phyloP scores from a whole-genome alignment of 2,888 invertebrate species.

The Elysia crispata region DNA sequence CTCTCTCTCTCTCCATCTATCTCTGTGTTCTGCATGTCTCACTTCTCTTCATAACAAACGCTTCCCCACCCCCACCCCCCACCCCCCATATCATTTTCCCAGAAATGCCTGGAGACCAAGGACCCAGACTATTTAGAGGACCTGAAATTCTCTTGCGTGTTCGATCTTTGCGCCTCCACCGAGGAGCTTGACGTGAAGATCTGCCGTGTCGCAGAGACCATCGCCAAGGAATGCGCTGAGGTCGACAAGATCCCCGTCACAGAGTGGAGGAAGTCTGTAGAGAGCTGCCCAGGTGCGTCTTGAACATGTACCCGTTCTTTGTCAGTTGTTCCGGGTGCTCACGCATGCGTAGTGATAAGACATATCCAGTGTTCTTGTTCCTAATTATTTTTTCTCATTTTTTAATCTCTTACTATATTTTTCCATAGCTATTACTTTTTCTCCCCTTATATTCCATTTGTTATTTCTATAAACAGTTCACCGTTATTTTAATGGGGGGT shows the following conservation, averaged over 20 bases:
- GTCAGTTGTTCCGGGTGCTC: too few species aligned
- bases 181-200: slow-evolving; percentile 49
- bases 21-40: too few species aligned
- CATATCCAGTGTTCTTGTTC: too few species aligned
- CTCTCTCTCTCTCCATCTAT: too few species aligned
- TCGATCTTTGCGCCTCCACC: slow-evolving; percentile 62
- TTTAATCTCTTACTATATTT: too few species aligned
- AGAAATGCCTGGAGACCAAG: slow-evolving; percentile 60
- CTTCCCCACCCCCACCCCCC: background rate
- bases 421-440: too few species aligned
- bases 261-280: slow-evolving; percentile 53
- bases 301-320: background rate
- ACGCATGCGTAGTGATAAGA: too few species aligned
- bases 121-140: slow-evolving; percentile 22
- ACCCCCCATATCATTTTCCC: slow-evolving; percentile 18
- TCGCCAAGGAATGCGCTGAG: slow-evolving; percentile 58
- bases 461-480: too few species aligned
- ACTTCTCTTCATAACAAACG: background rate
- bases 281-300: slow-evolving; percentile 61
- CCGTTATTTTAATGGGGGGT: too few species aligned
- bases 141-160: slow-evolving; percentile 56
- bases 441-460: too few species aligned
- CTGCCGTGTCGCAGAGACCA: slow-evolving; percentile 46
- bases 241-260: slow-evolving; percentile 52
- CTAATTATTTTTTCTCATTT: too few species aligned